Base-by-base conservation (phyloP, 2,113 vertebrate species). In the Gnathonemus echidnorhynchus region DNA sequence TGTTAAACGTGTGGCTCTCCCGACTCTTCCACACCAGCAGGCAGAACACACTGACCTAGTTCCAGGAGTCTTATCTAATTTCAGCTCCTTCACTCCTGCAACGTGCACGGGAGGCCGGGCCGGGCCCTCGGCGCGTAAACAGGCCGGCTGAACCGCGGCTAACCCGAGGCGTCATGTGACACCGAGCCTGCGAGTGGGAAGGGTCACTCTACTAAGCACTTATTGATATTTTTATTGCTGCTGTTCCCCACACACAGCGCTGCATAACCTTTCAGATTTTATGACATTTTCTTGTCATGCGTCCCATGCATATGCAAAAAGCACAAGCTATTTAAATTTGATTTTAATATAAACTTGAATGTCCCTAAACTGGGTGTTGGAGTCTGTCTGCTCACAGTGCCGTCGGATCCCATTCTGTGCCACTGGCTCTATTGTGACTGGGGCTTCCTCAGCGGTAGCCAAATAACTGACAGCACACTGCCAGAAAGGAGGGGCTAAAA, bases 21-120 rank as follows among this genome's bases (percentile, higher is more conserved):
- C 80, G 91, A 89, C 24, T 89, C 19, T 35, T 90, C 87, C 85
- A 92, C 58, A 91, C 92, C 91, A 90, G 90, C 92, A 92, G 49
- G 42, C 92, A 90, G 86, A 92, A 92, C 92, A 94, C 66, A 94
- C 90, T 93, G 94, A 93, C 92, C 94, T 90, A 94, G 39, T 94
- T 94, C 89, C 88, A 88, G 88, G 91, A 90, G 91, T 92, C 93
- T 86, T 93, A 91, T 93, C 86, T 50, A n/a, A 88, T 70, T 90
- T 90, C 89, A 21, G 66, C 35, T 35, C 86, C 86, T 53, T 27
- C 27, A 17, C 50, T 53, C 27, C 49, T 35, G n/a, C 86, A 15
- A 27, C 19, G 13, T 17, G 86, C 49, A 87, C 5, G 4, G 15
- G 27, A 35, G 48, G 49, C 48, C 15, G 19, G 48, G 49, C 48